Percentiles rank a stretch among this genome's conserved stretches.
Conservation (phyloP, 2,888 invertebrate genomes). For the Chaetoderma sp. region DNA sequence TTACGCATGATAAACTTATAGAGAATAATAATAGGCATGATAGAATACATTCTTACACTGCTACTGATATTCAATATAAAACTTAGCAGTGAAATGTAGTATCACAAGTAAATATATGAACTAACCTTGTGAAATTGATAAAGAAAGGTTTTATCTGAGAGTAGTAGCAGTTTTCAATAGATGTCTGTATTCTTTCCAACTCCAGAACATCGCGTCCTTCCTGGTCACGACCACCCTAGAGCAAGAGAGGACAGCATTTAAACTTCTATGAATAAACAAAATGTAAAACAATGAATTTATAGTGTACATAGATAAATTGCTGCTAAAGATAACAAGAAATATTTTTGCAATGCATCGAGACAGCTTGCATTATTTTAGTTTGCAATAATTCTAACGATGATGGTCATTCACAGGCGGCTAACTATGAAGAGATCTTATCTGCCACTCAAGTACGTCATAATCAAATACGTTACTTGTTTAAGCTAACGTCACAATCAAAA, state of each 20-base stretch:
- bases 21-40: background rate
- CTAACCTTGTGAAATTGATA: conserved; percentile 58
- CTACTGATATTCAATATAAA: background rate
- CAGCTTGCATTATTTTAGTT: too few species aligned
- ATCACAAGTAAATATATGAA: background rate
- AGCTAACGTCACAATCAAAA: too few species aligned
- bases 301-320: too few species aligned
- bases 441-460: too few species aligned
- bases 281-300: background rate
- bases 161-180: conserved; percentile 60
- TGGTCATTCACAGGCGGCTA: too few species aligned
- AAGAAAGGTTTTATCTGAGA: conserved; percentile 60
- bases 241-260: background rate
- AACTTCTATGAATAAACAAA: background rate
- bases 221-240: conserved; percentile 56
- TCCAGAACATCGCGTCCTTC: conserved; percentile 51
- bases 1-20: too few species aligned
- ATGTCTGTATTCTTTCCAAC: conserved; percentile 55
- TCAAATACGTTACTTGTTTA: too few species aligned
- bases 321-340: too few species aligned
- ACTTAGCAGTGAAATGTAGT: background rate
- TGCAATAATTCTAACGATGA: too few species aligned
- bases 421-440: too few species aligned
- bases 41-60: too few species aligned
- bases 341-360: too few species aligned